Conservation (phyloP, 1,140 invertebrate species). For the Littorina saxatilis region DNA sequence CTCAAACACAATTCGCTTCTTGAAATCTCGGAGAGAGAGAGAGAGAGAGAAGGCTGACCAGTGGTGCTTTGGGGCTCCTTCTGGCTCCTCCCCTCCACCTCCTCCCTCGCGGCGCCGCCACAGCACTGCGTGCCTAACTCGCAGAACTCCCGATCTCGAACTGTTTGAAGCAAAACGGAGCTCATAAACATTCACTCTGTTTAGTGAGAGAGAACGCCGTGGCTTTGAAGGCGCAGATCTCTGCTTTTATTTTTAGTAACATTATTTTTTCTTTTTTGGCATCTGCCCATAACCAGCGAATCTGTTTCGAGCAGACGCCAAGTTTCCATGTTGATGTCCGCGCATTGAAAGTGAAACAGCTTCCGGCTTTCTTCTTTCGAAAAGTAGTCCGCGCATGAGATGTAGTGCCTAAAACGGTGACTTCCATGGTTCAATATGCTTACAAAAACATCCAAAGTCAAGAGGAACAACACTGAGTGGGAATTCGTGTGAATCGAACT, state of each 20-base stretch:
- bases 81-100: neutral
- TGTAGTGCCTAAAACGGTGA: neutral
- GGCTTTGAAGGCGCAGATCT: slow-evolving; percentile 29
- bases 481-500: neutral
- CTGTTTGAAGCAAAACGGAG: neutral
- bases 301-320: slow-evolving; percentile 34
- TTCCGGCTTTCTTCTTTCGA: slow-evolving; percentile 25
- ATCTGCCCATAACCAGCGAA: slow-evolving; percentile 31
- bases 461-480: neutral
- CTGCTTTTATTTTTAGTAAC: slow-evolving; percentile 26
- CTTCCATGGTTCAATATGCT: neutral
- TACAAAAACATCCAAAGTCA: neutral
- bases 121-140: no score
- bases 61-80: no score
- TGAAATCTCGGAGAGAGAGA: neutral
- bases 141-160: neutral
- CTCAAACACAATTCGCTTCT: no score
- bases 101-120: neutral
- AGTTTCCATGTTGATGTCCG: slow-evolving; percentile 32
- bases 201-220: neutral
- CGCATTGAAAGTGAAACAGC: slow-evolving; percentile 34
- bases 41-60: no score
- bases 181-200: no score
- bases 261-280: slow-evolving; percentile 22
- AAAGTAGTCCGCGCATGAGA: neutral